These are phyloP conservation scores for Hydrolagus colliei DNA, from an alignment of 2,797 vertebrate genomes.

Conservation along the genomic window DNA sequence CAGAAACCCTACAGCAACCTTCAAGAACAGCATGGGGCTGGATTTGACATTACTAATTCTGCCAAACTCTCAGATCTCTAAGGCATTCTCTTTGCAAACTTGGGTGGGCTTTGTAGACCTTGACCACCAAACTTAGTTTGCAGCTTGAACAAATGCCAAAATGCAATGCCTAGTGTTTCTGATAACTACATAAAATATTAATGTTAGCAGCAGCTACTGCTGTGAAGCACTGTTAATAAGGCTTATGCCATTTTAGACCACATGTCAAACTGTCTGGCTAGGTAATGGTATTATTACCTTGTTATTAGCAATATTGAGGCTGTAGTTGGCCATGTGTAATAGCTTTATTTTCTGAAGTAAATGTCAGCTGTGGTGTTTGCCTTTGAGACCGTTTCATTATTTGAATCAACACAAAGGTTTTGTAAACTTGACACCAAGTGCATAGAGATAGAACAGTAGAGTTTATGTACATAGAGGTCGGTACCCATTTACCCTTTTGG, in stretches of 20 bases:
- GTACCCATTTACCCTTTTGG: background rate
- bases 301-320: background rate
- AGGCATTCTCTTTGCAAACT: background rate
- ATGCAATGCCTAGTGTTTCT: no score
- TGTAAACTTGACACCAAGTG: background rate
- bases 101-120: background rate
- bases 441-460: background rate
- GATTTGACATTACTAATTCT: background rate
- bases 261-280: background rate
- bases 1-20: background rate
- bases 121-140: background rate
- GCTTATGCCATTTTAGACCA: background rate
- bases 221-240: background rate
- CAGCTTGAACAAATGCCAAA: background rate
- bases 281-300: background rate
- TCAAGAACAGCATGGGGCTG: background rate
- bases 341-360: background rate
- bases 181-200: background rate
- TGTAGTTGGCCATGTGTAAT: background rate
- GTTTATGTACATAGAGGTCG: background rate
- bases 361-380: background rate
- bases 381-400: background rate
- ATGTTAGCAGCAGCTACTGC: background rate
- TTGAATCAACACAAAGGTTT: background rate
- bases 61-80: background rate